These are phyloP conservation scores for Drymodes brunneopygia DNA, from an alignment of 2,113 vertebrate species.

Conservation along the genomic window DNA sequence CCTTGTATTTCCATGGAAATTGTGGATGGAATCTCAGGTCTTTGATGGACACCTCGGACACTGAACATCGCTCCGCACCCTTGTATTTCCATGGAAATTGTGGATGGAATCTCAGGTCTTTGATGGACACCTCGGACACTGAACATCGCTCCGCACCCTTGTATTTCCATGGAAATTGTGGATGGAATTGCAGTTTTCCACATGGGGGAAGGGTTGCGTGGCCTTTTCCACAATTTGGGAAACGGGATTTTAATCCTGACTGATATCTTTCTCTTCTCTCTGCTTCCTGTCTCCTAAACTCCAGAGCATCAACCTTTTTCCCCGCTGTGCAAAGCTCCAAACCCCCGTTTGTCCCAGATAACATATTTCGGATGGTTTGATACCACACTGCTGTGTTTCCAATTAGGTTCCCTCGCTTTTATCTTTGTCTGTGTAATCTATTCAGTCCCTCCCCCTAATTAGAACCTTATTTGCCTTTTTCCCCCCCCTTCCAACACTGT, in stretches of 20 bases:
- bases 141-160: accelerated
- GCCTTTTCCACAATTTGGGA: not conserved
- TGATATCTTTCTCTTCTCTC: not conserved
- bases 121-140: not conserved
- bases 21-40: too few relatives aligned
- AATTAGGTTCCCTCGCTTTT: conserved; percentile 61
- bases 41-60: too few relatives aligned
- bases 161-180: not conserved
- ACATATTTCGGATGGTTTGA: conserved; percentile 32
- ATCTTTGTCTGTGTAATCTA: conserved; percentile 55
- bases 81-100: too few relatives aligned
- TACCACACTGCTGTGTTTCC: conserved; percentile 47
- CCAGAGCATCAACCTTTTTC: conserved; percentile 39
- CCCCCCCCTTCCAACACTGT: not conserved
- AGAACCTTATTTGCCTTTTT: conserved; percentile 61
- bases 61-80: too few relatives aligned
- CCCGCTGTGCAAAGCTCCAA: not conserved
- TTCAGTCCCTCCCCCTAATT: conserved; percentile 63
- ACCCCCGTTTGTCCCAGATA: not conserved
- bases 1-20: too few relatives aligned
- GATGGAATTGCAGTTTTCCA: not conserved
- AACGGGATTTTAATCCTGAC: not conserved
- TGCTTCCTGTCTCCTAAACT: conserved; percentile 8
- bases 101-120: not conserved
- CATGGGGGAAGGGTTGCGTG: accelerated